phyloP scores from a whole-genome alignment of 2,797 vertebrate species.

The Helarctos malayanus region DNA sequence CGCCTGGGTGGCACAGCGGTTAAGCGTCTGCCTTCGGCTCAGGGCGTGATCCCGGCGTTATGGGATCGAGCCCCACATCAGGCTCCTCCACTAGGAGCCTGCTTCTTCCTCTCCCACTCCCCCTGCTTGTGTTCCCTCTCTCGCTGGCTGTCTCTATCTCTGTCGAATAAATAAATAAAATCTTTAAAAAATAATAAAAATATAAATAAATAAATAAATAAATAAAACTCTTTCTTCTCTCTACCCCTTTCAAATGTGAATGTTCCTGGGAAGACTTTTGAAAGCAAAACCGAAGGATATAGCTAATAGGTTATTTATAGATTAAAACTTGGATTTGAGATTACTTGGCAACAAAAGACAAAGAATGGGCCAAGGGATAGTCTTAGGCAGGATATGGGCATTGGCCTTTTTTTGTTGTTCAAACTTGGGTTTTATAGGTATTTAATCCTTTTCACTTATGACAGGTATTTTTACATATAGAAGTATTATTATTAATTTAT shows the following conservation, averaged over 20 bases:
- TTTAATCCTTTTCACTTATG: slow-evolving; percentile 50
- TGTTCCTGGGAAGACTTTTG: neutral
- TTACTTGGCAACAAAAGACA: slow-evolving; percentile 42
- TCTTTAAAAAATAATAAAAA: too few relatives aligned
- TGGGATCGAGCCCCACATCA: too few relatives aligned
- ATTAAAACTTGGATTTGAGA: slow-evolving; percentile 32
- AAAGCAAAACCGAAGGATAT: slow-evolving; percentile 39
- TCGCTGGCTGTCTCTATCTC: too few relatives aligned
- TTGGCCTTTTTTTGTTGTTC: neutral
- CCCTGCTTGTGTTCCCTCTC: too few relatives aligned
- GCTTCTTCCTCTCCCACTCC: too few relatives aligned
- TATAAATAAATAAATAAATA: too few relatives aligned
- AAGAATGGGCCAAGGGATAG: neutral
- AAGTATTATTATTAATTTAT: slow-evolving; percentile 60
- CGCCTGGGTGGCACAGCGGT: too few relatives aligned
- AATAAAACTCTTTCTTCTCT: neutral
- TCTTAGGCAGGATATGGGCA: neutral
- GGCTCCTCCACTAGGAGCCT: too few relatives aligned
- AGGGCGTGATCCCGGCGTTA: too few relatives aligned
- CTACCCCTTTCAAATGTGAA: slow-evolving; percentile 14
- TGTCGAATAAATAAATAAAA: too few relatives aligned
- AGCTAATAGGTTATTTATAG: slow-evolving; percentile 10
- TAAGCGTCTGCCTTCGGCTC: too few relatives aligned
- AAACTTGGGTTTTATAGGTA: neutral
- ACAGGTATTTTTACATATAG: slow-evolving; percentile 8